These are phyloP conservation scores for Phocides pigmalion DNA, from an alignment of 1,140 invertebrate genomes.

Conservation along the genomic window DNA sequence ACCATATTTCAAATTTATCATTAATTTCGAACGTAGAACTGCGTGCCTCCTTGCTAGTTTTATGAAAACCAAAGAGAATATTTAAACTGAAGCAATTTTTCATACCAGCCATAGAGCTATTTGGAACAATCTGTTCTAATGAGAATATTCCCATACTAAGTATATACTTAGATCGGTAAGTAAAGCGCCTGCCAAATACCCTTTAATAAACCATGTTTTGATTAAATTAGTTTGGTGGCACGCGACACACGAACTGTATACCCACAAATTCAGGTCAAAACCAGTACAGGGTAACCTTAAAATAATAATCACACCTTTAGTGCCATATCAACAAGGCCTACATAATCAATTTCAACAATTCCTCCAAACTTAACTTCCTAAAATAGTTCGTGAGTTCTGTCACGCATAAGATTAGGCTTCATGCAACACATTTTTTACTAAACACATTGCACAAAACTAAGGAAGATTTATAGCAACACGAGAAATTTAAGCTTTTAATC, in stretches of 20 bases:
- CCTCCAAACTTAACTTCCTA: conserved; percentile 13
- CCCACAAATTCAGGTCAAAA: conserved; percentile 60
- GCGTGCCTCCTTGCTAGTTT: too few species aligned
- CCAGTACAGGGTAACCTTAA: conserved; percentile 35
- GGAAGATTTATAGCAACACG: neutral
- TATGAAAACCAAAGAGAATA: too few species aligned
- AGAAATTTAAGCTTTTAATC: conserved; percentile 4
- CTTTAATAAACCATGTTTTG: conserved; percentile 75
- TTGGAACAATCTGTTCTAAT: neutral
- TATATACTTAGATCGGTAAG: conserved; percentile 14
- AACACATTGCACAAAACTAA: conserved; percentile 8
- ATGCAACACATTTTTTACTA: conserved; percentile 14
- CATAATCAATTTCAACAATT: conserved; percentile 36
- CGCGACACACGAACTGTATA: conserved; percentile 65
- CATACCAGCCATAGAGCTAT: neutral
- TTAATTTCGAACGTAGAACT: too few species aligned
- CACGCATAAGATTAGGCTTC: conserved; percentile 23
- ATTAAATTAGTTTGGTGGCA: conserved; percentile 73
- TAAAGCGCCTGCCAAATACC: conserved; percentile 60
- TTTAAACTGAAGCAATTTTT: neutral
- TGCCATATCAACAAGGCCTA: conserved; percentile 38
- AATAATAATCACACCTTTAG: conserved; percentile 37
- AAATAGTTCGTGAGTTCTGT: conserved; percentile 26
- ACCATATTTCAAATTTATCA: too few species aligned
- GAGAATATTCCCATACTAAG: neutral